A percentile compares a stretch with the other conserved stretches of the same genome.
These are phyloP conservation scores for Euplexia lucipara DNA, from an alignment of 2,888 invertebrate species.

Conservation along the genomic window DNA sequence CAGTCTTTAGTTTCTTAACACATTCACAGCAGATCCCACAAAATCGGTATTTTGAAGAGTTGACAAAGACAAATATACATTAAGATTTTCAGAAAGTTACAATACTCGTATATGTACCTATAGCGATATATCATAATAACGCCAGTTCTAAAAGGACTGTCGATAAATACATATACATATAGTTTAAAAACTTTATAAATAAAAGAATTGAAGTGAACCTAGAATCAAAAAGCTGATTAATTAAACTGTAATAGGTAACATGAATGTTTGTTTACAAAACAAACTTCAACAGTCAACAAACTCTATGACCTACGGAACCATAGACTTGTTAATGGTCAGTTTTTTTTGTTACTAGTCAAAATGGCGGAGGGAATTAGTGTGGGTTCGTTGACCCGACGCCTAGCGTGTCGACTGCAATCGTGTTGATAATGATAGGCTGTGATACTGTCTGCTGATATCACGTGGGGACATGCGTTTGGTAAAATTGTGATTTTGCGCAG, in stretches of 20 bases:
- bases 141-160: too few relatives aligned
- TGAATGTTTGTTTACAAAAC: conserved; percentile 41
- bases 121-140: too few relatives aligned
- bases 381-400: conserved; percentile 50
- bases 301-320: conserved; percentile 46
- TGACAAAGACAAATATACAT: too few relatives aligned
- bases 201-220: too few relatives aligned
- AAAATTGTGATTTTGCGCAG: conserved; percentile 10
- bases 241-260: too few relatives aligned
- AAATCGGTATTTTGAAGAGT: too few relatives aligned
- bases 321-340: conserved; percentile 23
- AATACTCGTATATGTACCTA: too few relatives aligned
- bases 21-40: too few relatives aligned
- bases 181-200: too few relatives aligned
- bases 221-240: too few relatives aligned
- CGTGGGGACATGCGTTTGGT: conserved; percentile 27
- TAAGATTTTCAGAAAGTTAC: too few relatives aligned
- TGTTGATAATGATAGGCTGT: conserved; percentile 53
- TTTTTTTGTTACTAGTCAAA: conserved; percentile 67
- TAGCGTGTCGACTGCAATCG: conserved; percentile 61
- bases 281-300: conserved; percentile 3
- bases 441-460: conserved; percentile 37
- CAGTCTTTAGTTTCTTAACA: neutral
- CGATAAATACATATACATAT: too few relatives aligned
- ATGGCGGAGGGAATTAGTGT: conserved; percentile 71